Evolutionary conservation across 1,140 invertebrate genomes (phyloP).

Genomic region (Condylostylus longicornis): DNA sequence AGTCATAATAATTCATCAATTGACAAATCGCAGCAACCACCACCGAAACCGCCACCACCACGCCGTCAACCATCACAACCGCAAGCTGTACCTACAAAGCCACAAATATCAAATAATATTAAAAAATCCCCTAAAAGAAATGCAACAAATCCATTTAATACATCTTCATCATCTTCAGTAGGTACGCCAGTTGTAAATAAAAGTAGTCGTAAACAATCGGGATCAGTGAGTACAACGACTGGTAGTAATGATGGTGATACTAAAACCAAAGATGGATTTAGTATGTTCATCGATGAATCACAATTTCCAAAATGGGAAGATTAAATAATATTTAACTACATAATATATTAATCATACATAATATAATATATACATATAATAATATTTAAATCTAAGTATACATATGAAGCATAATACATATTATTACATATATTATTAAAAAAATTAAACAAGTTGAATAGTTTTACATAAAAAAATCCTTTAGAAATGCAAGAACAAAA

Average conservation of each 20-base stretch:
- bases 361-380: too few species aligned
- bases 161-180: neutral
- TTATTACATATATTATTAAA: too few species aligned
- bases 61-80: neutral
- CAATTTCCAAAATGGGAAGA: constrained; percentile 31
- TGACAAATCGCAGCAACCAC: neutral
- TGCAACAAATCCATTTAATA: neutral
- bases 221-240: constrained; percentile 8
- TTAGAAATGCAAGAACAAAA: too few species aligned
- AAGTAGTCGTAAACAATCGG: constrained; percentile 8
- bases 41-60: neutral
- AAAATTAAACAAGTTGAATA: too few species aligned
- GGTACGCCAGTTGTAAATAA: constrained; percentile 5
- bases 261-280: constrained; percentile 14
- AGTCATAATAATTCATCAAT: neutral
- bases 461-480: too few species aligned
- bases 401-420: too few species aligned
- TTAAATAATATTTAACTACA: constrained; percentile 18
- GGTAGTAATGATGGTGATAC: constrained; percentile 5
- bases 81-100: neutral
- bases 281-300: constrained; percentile 30
- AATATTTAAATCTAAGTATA: too few species aligned
- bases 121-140: constrained; percentile 7
- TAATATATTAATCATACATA: too few species aligned
- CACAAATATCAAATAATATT: neutral